Conservation (phyloP, 2,113 vertebrate genomes). For the Xenopus borealis region DNA sequence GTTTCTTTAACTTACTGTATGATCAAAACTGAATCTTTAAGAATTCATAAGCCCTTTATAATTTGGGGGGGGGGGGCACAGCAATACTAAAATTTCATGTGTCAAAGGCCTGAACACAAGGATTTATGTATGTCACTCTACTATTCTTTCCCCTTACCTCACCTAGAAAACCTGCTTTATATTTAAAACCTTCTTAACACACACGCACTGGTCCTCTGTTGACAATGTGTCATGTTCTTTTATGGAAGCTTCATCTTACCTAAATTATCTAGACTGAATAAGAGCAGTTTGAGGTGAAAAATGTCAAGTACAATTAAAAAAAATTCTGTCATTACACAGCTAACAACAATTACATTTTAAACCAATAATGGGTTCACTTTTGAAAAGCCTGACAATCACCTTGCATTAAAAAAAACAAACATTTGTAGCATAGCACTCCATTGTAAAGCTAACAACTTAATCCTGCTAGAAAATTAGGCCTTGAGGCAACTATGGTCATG, state of each 20-base stretch:
- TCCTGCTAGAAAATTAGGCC: conserved; percentile 54
- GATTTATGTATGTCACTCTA: too few relatives aligned
- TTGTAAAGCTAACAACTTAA: conserved; percentile 54
- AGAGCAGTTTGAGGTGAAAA: background rate
- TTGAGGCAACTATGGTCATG: conserved; percentile 52
- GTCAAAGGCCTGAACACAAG: too few relatives aligned
- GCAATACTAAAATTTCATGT: too few relatives aligned
- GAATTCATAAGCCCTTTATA: too few relatives aligned
- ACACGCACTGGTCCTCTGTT: background rate
- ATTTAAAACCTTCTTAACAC: too few relatives aligned
- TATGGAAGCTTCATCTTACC: background rate
- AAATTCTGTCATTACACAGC: background rate
- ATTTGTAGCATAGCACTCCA: conserved; percentile 47
- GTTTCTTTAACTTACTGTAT: too few relatives aligned
- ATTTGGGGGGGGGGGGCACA: too few relatives aligned
- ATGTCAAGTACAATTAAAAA: background rate
- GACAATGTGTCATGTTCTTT: background rate
- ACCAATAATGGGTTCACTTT: conserved; percentile 25
- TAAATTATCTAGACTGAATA: background rate
- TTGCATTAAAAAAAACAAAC: conserved; percentile 38
- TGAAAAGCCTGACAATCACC: conserved; percentile 49
- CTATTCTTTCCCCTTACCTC: too few relatives aligned
- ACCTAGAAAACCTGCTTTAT: too few relatives aligned
- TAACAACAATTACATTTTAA: conserved; percentile 8
- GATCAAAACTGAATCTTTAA: too few relatives aligned